Base-by-base conservation (phyloP, 2,113 vertebrate genomes). In the Gasterosteus nipponicus region DNA sequence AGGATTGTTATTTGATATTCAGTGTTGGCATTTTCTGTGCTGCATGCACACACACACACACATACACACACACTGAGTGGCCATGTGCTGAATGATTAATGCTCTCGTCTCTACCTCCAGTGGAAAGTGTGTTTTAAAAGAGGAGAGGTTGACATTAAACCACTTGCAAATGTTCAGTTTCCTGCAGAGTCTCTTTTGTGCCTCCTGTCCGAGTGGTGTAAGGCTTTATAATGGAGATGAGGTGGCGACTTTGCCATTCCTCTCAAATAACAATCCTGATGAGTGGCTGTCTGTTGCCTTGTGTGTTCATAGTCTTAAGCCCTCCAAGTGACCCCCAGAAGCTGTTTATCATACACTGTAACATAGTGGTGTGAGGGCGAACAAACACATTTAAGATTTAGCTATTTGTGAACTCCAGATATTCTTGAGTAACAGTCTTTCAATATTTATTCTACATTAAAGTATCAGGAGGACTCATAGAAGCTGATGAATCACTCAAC, bases 11-110 rank as follows among this genome's bases (percentile, higher is more conserved):
- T 86, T 84, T 87, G 89, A 93, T 92, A 90, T 88, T 80, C 80
- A 80, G 41, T 81, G 69, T 71, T 83, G 73, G 78, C 83, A 87
- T 89, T 92, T 87, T 83, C 83, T 83, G 73, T 70, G 51, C 69
- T 39, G 8, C 15, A 22, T 39, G n/a, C 47, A 49, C 62, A 59
- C 75, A 57, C 68, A 81, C 49, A 57, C 60, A 71, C 47, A 73
- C 41, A 57, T 51, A 82, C 59, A 47, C 33, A 69, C 26, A 70
- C 35, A 64, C 51, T 72, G 10, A 82, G 73, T 66, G 62, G 61
- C 87, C 86, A 89, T 90, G 84, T 92, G 80, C 85, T 92, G 63
- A 93, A 91, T 91, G 87, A 92, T 91, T 92, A 80, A 92, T 85
- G 68, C 66, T 75, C 19, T 8, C 11, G 76, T 87, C 62, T 78